Conservation (phyloP, 1,140 invertebrate species). For the Drosophila simulans region DNA sequence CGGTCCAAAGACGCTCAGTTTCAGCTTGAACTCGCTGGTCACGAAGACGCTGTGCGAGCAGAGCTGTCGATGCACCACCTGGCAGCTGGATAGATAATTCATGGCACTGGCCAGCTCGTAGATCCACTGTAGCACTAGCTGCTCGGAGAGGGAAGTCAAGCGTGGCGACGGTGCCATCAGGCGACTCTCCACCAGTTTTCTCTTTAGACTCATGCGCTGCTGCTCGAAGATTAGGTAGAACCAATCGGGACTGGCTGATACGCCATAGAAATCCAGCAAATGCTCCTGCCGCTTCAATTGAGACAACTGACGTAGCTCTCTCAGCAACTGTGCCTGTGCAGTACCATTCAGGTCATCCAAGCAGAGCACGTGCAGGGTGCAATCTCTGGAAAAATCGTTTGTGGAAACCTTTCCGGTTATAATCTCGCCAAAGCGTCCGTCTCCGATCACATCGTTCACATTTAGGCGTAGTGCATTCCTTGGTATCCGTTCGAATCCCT, state of each 20-base stretch:
- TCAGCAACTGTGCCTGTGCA: slow-evolving; percentile 89
- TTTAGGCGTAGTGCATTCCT: slow-evolving; percentile 89
- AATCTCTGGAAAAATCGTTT: slow-evolving; percentile 47
- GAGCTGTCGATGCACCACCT: slow-evolving; percentile 90
- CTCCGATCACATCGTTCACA: slow-evolving; percentile 87
- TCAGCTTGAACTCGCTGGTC: slow-evolving; percentile 82
- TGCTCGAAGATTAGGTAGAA: slow-evolving; percentile 90
- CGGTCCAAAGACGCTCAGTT: slow-evolving; percentile 57
- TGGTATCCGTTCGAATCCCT: slow-evolving; percentile 87
- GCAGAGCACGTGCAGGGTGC: slow-evolving; percentile 75
- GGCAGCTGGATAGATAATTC: slow-evolving; percentile 87
- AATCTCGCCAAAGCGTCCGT: slow-evolving; percentile 91
- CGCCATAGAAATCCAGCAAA: slow-evolving; percentile 90
- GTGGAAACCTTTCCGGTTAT: slow-evolving; percentile 87
- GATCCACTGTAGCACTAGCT: slow-evolving; percentile 77
- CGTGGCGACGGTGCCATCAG: slow-evolving; percentile 81
- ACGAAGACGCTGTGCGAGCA: slow-evolving; percentile 89
- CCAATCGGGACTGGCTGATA: slow-evolving; percentile 90
- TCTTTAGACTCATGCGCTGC: slow-evolving; percentile 88
- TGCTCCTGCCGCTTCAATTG: slow-evolving; percentile 89
- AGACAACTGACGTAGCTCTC: slow-evolving; percentile 90
- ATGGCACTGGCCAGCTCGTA: slow-evolving; percentile 88
- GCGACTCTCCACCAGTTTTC: slow-evolving; percentile 80
- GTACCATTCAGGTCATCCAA: slow-evolving; percentile 87
- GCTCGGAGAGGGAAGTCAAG: slow-evolving; percentile 86